phyloP scores from a whole-genome alignment of 1,140 invertebrate species.

The Ceratina calcarata region DNA sequence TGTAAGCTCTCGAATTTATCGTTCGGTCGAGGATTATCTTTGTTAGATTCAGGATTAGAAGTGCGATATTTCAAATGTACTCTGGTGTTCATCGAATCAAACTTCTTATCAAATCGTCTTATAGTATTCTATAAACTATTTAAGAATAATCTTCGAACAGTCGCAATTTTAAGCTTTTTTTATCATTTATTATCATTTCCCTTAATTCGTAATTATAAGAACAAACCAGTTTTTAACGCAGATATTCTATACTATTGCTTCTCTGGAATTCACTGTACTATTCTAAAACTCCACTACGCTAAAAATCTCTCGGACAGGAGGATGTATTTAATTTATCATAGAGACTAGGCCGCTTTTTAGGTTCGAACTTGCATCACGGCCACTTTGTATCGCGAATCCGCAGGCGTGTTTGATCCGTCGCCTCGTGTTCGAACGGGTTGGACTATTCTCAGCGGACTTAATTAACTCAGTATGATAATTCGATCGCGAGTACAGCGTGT shows the following conservation, averaged over 20 bases:
- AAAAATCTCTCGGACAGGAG: no score
- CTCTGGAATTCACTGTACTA: no score
- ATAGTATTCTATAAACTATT: not conserved
- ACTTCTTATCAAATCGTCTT: not conserved
- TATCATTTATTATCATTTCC: not conserved
- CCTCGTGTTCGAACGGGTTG: not conserved
- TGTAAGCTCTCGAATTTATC: not conserved
- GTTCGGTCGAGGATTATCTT: not conserved
- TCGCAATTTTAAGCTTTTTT: not conserved
- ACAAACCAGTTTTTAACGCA: not conserved
- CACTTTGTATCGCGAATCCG: constrained; percentile 41
- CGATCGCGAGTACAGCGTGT: constrained; percentile 52
- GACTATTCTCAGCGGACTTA: constrained; percentile 69
- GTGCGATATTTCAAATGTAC: not conserved
- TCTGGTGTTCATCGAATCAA: not conserved
- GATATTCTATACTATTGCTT: no score
- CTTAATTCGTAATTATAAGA: not conserved
- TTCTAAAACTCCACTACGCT: no score
- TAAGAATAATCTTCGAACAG: no score
- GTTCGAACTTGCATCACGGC: not conserved
- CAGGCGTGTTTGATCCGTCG: constrained; percentile 14
- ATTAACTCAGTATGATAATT: constrained; percentile 70
- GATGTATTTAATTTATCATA: not conserved
- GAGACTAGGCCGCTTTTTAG: not conserved
- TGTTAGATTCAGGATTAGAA: not conserved